Evolutionary conservation across 1,140 invertebrate species (phyloP), one percentile per base, ranked within the genome.

Genomic region (Drosophila ficusphila): DNA sequence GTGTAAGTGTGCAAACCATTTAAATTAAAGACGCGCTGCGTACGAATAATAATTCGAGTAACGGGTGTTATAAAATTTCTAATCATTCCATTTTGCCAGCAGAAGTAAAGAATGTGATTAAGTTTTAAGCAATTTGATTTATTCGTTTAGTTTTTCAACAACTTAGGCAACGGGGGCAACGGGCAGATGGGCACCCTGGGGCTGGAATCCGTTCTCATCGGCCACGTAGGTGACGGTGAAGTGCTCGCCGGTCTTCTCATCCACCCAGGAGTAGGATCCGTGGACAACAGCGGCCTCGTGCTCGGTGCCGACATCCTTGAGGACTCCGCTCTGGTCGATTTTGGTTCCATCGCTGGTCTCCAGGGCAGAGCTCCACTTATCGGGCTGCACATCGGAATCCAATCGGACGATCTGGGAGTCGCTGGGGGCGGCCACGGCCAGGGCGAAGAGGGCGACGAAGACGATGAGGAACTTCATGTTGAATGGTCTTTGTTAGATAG

Each of bases 151-250:
- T 9, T 29, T 31, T 89, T 86, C 82, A 89, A 88, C 23, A 27
- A 76, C n/a, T n/a, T 75, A 65, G 9, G 60, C 72, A 18, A 36
- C 36, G 8, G 76, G 90, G 23, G 23, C 23, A 5, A 23, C 23
- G 23, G 23, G 23, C n/a, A 95, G 74, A 90, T 95, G 94, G 31
- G 91, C 93, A 11, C 94, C 94, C 53, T 91, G 38, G 2, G 95
- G 94, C 60, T 94, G 94, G 93, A 95, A 96, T 25, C 96, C 96
- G 67, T 95, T 95, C 90, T 88, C 74, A 75, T 81, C 81, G 51
- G 86, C 86, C 29, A 78, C 18, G 12, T 89, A 89, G 51, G 7
- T 71, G 33, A 89, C 57, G 4, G 39, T 42, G 67, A 57, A 81
- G 12, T 42, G 44, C 18, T 52, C 12, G 23, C 86, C 86, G 53